phyloP scores from a whole-genome alignment of 1,140 invertebrate genomes.

The Habropoda laboriosa region DNA sequence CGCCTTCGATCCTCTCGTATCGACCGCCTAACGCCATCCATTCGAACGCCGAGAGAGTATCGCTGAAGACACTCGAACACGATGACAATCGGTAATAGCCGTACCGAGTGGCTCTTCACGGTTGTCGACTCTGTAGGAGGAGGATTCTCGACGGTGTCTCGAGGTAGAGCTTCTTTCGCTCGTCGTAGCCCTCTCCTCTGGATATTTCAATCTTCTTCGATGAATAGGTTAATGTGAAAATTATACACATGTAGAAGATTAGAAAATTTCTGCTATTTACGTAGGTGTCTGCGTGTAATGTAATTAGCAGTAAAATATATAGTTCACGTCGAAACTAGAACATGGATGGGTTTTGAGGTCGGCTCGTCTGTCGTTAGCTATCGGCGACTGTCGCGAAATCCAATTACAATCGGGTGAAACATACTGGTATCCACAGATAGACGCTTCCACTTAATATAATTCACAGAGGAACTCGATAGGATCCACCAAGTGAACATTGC shows the following conservation, averaged over 20 bases:
- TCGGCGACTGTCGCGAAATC: slow-evolving; percentile 20
- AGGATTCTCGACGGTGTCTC: not conserved
- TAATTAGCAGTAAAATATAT: not conserved
- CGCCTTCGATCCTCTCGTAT: not conserved
- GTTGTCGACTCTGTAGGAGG: slow-evolving; percentile 4
- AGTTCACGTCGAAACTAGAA: not conserved
- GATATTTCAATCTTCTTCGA: not conserved
- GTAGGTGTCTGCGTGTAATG: too few species aligned
- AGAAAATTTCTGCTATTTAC: too few species aligned
- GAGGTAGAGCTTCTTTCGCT: not conserved
- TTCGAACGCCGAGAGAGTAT: slow-evolving; percentile 24
- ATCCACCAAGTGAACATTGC: slow-evolving; percentile 50
- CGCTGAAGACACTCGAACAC: slow-evolving; percentile 23
- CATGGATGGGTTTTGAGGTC: not conserved
- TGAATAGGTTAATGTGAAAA: not conserved
- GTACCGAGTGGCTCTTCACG: slow-evolving; percentile 30
- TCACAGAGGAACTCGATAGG: slow-evolving; percentile 42
- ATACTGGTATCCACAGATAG: slow-evolving; percentile 30
- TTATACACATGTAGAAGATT: too few species aligned
- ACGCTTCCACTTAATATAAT: slow-evolving; percentile 39
- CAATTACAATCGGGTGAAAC: slow-evolving; percentile 32
- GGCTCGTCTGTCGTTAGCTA: slow-evolving; percentile 13
- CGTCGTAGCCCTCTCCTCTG: not conserved
- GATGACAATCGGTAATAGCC: slow-evolving; percentile 32
- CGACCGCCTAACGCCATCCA: not conserved